Evolutionary conservation across 2,888 invertebrate species (phyloP).

Genomic region (Pseudococcus longispinus): DNA sequence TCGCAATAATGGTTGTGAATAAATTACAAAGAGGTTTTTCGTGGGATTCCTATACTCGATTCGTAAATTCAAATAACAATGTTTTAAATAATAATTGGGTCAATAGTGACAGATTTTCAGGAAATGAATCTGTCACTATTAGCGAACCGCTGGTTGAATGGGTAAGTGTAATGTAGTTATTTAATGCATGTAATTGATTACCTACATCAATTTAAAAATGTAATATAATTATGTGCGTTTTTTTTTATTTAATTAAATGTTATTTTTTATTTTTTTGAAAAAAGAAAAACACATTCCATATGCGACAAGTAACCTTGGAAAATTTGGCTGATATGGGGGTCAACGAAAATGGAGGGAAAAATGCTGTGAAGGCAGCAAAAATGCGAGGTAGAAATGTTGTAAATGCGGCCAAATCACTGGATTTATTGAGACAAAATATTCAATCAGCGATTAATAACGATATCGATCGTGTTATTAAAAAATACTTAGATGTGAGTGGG

Average conservation of each 20-base stretch:
- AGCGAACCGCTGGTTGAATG: slow-evolving; percentile 47
- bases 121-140: slow-evolving; percentile 31
- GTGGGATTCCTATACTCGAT: slow-evolving; percentile 50
- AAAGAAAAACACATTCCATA: slow-evolving; percentile 71
- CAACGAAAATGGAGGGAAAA: slow-evolving; percentile 60
- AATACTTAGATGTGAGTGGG: slow-evolving; percentile 75
- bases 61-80: slow-evolving; percentile 7
- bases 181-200: neutral
- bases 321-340: slow-evolving; percentile 65
- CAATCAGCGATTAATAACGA: slow-evolving; percentile 80
- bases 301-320: slow-evolving; percentile 75
- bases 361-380: slow-evolving; percentile 64
- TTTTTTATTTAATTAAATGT: too few species aligned
- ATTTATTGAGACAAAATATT: slow-evolving; percentile 76
- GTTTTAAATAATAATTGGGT: slow-evolving; percentile 31
- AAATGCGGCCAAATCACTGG: slow-evolving; percentile 76
- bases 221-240: too few species aligned
- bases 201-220: neutral
- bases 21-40: slow-evolving; percentile 50
- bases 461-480: slow-evolving; percentile 77
- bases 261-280: slow-evolving; percentile 60
- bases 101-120: slow-evolving; percentile 8
- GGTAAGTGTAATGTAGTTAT: slow-evolving; percentile 30
- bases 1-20: slow-evolving; percentile 43
- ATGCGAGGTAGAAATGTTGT: slow-evolving; percentile 66